Percentiles rank a stretch among this genome's conserved stretches.
phyloP scores from a whole-genome alignment of 1,140 invertebrate species.

The Drosophila erecta region DNA sequence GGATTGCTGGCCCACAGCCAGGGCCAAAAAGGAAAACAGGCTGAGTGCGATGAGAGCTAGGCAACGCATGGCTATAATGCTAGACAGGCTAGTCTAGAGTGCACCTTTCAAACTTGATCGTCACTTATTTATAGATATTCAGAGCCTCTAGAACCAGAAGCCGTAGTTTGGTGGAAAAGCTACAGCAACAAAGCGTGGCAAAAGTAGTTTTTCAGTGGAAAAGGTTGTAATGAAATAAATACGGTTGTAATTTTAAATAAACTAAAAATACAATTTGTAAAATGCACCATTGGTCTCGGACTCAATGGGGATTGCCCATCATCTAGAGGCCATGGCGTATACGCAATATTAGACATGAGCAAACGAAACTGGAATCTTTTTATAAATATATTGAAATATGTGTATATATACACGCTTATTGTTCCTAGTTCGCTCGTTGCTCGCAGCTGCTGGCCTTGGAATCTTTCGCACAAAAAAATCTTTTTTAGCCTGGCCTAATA shows the following conservation, averaged over 20 bases:
- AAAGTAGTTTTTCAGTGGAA: not conserved
- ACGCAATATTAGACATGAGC: conserved; percentile 8
- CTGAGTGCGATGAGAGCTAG: conserved; percentile 41
- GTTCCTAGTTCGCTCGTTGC: conserved; percentile 7
- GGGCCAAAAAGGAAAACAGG: conserved; percentile 41
- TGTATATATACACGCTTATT: conserved; percentile 19
- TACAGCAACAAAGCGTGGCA: not conserved
- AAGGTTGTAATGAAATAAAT: not conserved
- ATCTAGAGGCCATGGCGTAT: conserved; percentile 11
- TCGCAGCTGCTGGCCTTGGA: conserved; percentile 52
- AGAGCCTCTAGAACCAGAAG: not conserved
- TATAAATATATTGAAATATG: not conserved
- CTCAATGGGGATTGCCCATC: not conserved
- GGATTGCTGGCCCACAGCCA: conserved; percentile 2
- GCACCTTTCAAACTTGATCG: conserved; percentile 19
- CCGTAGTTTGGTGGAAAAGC: no score
- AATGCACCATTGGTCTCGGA: not conserved
- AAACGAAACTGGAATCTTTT: conserved; percentile 7
- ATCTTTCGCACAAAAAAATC: conserved; percentile 11
- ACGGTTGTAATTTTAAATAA: not conserved
- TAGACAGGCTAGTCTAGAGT: conserved; percentile 46
- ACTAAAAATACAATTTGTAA: no score
- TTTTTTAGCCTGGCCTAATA: conserved; percentile 41
- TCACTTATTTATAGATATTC: conserved; percentile 53
- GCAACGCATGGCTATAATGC: conserved; percentile 55